Base-by-base conservation (phyloP, 2,888 invertebrate species). In the Plemyria rubiginata region DNA sequence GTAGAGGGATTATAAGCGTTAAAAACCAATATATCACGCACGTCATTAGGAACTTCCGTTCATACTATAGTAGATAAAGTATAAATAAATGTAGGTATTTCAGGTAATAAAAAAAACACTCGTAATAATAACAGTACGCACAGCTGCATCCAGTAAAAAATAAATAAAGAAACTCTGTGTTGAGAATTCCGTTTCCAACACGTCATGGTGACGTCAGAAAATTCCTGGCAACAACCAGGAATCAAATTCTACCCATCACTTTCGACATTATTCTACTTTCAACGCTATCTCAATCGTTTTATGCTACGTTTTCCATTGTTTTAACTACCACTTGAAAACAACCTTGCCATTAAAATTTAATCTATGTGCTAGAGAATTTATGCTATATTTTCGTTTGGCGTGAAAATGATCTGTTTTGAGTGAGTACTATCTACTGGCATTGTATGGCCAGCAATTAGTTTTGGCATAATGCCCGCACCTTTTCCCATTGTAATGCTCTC, bases 391-490 rank as follows among this genome's bases (percentile, higher is more conserved):
- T 62, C 4, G 59, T 8, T 43, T 59, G 56, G 16, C 32, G 16
- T 49, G 13, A 48, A 15, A 15, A 22, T 40, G 54, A 46, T 56
- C 36, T 56, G 56, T 61, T 57, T 53, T 54, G 57, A 57, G 49
- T 58, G 48, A 9, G 52, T 15, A 54, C 41, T 54, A 60, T 49
- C 54, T 63, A 54, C 53, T 65, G 68, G 66, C 68, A 38, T 67
- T 70, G 76, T 67, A 70, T 65, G 48, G 32, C 64, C 64, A 60
- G 68, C 73, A 73, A 78, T 79, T 76, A 76, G 74, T 61, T 28
- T 52, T 75, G 79, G 79, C 77, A 70, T n/a, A 12, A 49, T 72
- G 72, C 75, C 76, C 70, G n/a, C n/a, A 61, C n/a, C 65, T 52
- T 68, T 63, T 41, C 62, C 59, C 40, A 62, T 66, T 59, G 62